phyloP scores from a whole-genome alignment of 2,113 vertebrate genomes.

The Prunella fulvescens region DNA sequence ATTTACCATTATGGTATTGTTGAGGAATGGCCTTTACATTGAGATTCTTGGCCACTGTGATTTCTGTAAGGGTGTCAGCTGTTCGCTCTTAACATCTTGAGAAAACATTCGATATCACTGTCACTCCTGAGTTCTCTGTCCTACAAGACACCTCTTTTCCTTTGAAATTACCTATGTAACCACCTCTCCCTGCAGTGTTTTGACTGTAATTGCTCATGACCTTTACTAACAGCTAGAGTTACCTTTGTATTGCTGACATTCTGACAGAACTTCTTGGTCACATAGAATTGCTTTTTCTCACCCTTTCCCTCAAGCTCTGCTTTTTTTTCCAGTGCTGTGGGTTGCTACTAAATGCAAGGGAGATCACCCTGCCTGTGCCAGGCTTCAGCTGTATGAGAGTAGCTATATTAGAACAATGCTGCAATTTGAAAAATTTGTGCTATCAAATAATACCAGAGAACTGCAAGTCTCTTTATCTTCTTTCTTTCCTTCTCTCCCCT shows the following conservation, averaged over 20 bases:
- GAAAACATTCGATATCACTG: background rate
- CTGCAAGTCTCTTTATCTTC: background rate
- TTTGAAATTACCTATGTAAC: background rate
- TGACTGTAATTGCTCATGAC: background rate
- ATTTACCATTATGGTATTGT: background rate
- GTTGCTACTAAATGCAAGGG: background rate
- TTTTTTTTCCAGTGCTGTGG: background rate
- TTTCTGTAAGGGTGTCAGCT: background rate
- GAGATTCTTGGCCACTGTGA: background rate
- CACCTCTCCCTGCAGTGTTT: background rate
- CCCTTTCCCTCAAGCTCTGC: background rate
- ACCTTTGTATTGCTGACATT: background rate
- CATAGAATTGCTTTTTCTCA: accelerated
- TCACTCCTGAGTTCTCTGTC: background rate
- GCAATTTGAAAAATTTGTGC: background rate
- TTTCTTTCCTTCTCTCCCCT: background rate
- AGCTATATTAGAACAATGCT: background rate
- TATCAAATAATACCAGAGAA: background rate
- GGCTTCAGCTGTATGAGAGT: background rate
- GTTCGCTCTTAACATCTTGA: background rate
- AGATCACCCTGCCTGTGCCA: background rate
- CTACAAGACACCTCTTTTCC: background rate
- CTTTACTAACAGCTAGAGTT: background rate
- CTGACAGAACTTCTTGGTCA: background rate
- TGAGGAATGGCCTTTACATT: background rate